Percentiles rank a stretch among this genome's conserved stretches.
Conservation (phyloP, 2,797 vertebrate genomes). For the Bradypus variegatus region DNA sequence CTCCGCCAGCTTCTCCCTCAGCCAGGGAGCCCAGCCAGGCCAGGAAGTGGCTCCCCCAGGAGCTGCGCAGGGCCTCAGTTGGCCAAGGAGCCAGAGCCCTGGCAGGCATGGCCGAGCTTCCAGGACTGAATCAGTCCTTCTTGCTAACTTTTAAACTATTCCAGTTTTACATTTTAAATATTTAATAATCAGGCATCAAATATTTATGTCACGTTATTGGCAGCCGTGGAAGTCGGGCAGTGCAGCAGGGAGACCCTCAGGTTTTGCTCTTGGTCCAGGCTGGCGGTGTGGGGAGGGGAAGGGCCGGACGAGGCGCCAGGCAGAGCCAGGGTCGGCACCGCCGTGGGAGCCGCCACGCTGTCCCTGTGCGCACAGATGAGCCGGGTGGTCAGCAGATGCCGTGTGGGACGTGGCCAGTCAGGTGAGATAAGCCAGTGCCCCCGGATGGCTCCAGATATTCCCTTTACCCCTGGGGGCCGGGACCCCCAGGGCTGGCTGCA, state of each 20-base stretch:
- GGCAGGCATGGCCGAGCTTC: not conserved
- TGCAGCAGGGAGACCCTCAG: slow-evolving; percentile 59
- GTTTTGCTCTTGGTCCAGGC: slow-evolving; percentile 49
- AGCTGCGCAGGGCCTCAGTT: too few species aligned
- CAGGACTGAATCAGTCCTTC: slow-evolving; percentile 72
- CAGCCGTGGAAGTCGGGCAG: slow-evolving; percentile 66
- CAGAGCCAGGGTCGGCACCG: not conserved
- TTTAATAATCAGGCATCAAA: slow-evolving; percentile 79
- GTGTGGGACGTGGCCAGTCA: too few species aligned
- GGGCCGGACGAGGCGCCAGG: too few species aligned
- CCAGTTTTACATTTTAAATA: slow-evolving; percentile 77
- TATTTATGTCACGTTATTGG: slow-evolving; percentile 78
- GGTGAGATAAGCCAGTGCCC: too few species aligned
- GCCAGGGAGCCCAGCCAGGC: not conserved
- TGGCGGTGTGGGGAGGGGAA: not conserved
- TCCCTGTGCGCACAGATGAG: too few species aligned
- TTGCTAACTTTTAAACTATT: slow-evolving; percentile 71
- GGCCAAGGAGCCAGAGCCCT: too few species aligned
- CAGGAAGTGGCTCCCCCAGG: not conserved
- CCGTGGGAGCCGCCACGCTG: too few species aligned
- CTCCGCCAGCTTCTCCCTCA: too few species aligned
- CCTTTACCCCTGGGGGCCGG: too few species aligned
- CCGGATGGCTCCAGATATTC: too few species aligned
- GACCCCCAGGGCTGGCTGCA: too few species aligned
- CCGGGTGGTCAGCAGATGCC: too few species aligned